Evolutionary conservation across 2,113 vertebrate species (phyloP), one percentile per base, ranked within the genome.

Genomic region (Oreotrochilus melanogaster): DNA sequence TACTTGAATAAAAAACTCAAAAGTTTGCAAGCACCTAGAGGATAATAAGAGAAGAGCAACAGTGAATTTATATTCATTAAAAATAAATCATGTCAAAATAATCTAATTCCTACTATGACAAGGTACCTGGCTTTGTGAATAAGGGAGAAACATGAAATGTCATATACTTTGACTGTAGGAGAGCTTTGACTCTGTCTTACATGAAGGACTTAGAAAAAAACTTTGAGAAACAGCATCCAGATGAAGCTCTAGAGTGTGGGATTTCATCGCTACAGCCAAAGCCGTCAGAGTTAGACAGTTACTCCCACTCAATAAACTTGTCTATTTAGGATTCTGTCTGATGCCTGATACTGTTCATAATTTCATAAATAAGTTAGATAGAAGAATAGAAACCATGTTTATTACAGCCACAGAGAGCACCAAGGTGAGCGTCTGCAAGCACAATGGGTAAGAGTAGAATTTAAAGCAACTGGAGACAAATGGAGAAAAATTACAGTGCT

Each of bases 21-120:
- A 89, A 86, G 1, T 54, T 66, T 57, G 31, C 53, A 62, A 92
- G 51, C 33, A 74, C 11, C 56, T 74, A 71, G 64, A 81, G 72
- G 14, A 47, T 54, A 84, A 45, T 58, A 89, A 62, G 30, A 75
- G 54, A 85, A 75, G 67, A 86, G 33, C 21, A 94, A 64, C 11
- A 74, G 28, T n/a, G 16, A 80, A 78, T 62, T 81, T 89, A n/a
- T 25, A 81, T 89, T 87, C 47, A 92, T 78, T 51, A 75, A 91
- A 94, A 72, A 0, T 23, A 89, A 85, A 61, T 64, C 39, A 78
- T 5, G 10, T 75, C 69, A 75, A 71, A 75, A 33, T 89, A 87
- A 91, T 78, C 25, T 78, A 43, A 91, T 94, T 92, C 50, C 30
- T 93, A 6, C 47, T 60, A 28, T 24, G 83, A 84, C 51, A 74